Base-by-base conservation (phyloP, 2,888 invertebrate species). In the Microplitis deprimator region DNA sequence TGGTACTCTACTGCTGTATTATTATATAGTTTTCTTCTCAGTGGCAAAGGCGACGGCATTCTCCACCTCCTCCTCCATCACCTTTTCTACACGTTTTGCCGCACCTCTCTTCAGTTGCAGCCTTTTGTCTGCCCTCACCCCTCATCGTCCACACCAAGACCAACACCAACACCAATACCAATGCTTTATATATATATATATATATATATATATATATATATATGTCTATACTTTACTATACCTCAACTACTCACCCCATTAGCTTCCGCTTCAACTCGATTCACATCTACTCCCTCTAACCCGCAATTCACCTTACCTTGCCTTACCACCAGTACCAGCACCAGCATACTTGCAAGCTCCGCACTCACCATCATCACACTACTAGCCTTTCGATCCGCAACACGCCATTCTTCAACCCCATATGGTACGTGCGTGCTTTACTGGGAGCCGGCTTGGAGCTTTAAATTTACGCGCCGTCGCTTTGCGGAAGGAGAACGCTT, bases 361-460 rank as follows among this genome's bases (percentile, higher is more conserved):
- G 75, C 62, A 65, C 40, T 41, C 16, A 16, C 68, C 70, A n/a
- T 59, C 60, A 29, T 76, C 59, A 7, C 61, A 41, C 65, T 59
- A 13, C 10, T 50, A 59, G 69, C 68, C 70, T 68, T 74, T 68
- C 64, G 59, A 76, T 79, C 76, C 79, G 79, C 82, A 84, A 83
- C 82, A 82, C 82, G 79, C 82, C 80, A 85, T 85, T 85, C 82
- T 84, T 84, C 83, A 84, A 77, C 77, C 75, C 68, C 59, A 64
- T 72, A 65, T 73, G 70, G 60, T 40, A 70, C 41, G 40, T 72
- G 77, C 77, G 71, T 77, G 72, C 68, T 77, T 68, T 41, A 68
- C 68, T 60, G 59, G 64, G 16, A 50, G 50, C 50, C 39, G 61
- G 38, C 68, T 65, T 67, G 40, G 67, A 67, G 67, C 65, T 41